Base-by-base conservation (phyloP, 2,888 invertebrate genomes). In the Lithosia quadra region DNA sequence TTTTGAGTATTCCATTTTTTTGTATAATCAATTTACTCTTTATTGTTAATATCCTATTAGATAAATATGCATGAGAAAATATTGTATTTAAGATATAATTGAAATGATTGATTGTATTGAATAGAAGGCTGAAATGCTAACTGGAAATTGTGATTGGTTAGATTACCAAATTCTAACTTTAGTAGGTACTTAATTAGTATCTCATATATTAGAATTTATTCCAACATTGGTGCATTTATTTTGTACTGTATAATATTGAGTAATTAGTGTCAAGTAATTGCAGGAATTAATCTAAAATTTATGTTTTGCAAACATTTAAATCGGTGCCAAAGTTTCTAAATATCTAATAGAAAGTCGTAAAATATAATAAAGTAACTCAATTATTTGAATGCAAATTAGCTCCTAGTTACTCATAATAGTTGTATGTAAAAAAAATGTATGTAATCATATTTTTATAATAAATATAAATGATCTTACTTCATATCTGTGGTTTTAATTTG, bases 301-400 rank as follows among this genome's bases (percentile, higher is more conserved):
- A 73, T 76, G 69, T 67, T 69, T 66, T 65, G 65, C 88, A 89
- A 81, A 81, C 84, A 72, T 86, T 59, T 84, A 84, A 85, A 89
- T 89, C 85, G 90, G 92, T 93, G 93, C 93, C 93, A 92, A 93
- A 92, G 91, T 86, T 88, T 79, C 77, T 71, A 85, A 72, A 71
- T 76, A 71, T 63, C 28, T 28, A 28, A 28, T 66, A 72, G 65
- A 72, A 72, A 71, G 58, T 66, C 73, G 62, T 68, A 49, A 68
- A 59, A 73, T 69, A 67, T 53, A 33, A 68, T 61, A 68, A 69
- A 67, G 76, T 74, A 71, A 70, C 68, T 56, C 68, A 63, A 68
- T 72, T 58, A 63, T 71, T 72, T 69, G 71, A 75, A 75, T 72
- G 68, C 67, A 69, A 74, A 56, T 73, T 66, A 69, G 68, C 69